phyloP scores from a whole-genome alignment of 2,888 invertebrate species.

The Eilema griseolum region DNA sequence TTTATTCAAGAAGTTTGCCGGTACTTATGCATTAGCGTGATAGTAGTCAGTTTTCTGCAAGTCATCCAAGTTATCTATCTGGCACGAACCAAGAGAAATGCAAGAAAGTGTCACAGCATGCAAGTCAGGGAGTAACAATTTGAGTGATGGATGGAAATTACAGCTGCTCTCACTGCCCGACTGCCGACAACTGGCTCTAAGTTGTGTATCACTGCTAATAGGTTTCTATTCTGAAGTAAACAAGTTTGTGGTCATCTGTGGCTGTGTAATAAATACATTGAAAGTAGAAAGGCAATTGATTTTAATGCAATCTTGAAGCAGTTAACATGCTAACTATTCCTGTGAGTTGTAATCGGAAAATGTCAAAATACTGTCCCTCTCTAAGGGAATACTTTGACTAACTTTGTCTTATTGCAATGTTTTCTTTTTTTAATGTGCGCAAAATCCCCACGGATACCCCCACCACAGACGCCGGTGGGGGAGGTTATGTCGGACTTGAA shows the following conservation, averaged over 20 bases:
- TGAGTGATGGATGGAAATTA: slow-evolving; percentile 14
- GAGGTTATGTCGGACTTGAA: no score
- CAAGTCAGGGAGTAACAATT: background rate
- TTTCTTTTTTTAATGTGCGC: no score
- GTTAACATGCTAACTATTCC: no score
- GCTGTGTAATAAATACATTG: background rate
- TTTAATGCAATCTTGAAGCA: background rate
- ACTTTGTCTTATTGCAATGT: no score
- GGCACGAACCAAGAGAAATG: slow-evolving; percentile 31
- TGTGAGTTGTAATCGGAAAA: no score
- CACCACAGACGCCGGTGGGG: no score
- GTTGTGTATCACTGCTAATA: background rate
- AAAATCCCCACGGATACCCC: no score
- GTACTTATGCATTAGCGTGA: background rate
- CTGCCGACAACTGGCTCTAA: background rate
- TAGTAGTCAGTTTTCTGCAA: slow-evolving; percentile 24
- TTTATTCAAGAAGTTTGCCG: background rate
- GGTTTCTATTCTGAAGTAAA: background rate
- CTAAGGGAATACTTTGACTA: no score
- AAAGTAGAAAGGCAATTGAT: background rate
- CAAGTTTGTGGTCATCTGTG: background rate
- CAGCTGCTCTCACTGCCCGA: background rate
- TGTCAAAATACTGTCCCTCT: no score
- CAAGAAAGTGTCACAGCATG: slow-evolving; percentile 39
- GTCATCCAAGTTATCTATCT: slow-evolving; percentile 30